Percentiles rank a stretch among this genome's conserved stretches.
These are phyloP conservation scores for Drosophila rufa DNA, from an alignment of 1,140 invertebrate species.

Conservation along the genomic window DNA sequence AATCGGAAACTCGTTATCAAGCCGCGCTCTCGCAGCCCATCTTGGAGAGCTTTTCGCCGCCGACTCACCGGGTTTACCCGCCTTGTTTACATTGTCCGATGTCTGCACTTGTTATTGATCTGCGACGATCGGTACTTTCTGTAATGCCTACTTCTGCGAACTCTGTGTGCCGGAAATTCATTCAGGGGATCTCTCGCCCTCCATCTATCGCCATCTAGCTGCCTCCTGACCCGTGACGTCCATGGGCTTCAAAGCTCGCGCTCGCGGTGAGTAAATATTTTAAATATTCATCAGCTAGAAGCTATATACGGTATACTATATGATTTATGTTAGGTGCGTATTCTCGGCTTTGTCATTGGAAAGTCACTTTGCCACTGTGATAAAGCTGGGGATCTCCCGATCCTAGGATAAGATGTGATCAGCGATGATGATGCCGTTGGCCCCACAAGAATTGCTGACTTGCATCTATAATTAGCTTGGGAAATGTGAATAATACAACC, in stretches of 20 bases:
- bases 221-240: slow-evolving; percentile 3
- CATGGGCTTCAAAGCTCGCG: slow-evolving; percentile 12
- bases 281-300: slow-evolving; percentile 24
- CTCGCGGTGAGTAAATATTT: slow-evolving; percentile 41
- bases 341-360: slow-evolving; percentile 34
- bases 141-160: slow-evolving; percentile 32
- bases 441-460: slow-evolving; percentile 21
- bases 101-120: slow-evolving; percentile 47
- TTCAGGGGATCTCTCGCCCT: slow-evolving; percentile 14
- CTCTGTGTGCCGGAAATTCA: slow-evolving; percentile 35
- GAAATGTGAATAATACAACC: slow-evolving; percentile 3
- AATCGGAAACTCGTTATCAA: slow-evolving; percentile 69
- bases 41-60: not conserved
- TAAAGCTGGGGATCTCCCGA: slow-evolving; percentile 14
- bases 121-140: slow-evolving; percentile 31
- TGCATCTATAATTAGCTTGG: slow-evolving; percentile 1
- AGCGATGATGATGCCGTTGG: not conserved
- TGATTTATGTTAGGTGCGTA: slow-evolving; percentile 33
- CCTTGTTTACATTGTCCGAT: slow-evolving; percentile 47
- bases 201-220: not conserved
- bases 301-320: slow-evolving; percentile 10
- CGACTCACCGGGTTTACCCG: slow-evolving; percentile 48
- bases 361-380: slow-evolving; percentile 22
- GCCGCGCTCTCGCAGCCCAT: slow-evolving; percentile 10
- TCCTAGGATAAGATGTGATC: slow-evolving; percentile 20